A percentile compares a stretch with the other conserved stretches of the same genome.
These are phyloP conservation scores for Staurois parvus DNA, from an alignment of 2,797 vertebrate genomes.

Conservation along the genomic window DNA sequence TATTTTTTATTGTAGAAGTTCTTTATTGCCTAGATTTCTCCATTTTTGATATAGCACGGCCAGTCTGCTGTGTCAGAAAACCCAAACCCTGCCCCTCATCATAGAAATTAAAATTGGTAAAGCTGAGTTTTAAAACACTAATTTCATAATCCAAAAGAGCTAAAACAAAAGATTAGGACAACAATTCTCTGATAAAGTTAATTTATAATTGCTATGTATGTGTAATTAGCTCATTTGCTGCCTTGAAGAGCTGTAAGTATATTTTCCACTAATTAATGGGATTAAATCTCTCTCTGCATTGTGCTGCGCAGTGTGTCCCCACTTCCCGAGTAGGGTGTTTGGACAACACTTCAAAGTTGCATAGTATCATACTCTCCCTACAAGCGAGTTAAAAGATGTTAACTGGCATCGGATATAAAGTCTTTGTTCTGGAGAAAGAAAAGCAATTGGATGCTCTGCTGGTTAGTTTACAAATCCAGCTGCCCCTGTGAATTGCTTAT, in stretches of 20 bases:
- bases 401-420: conserved; percentile 47
- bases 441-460: conserved; percentile 52
- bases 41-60: no score
- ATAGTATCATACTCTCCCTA: conserved; percentile 33
- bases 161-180: background rate
- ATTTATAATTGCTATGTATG: background rate
- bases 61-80: no score
- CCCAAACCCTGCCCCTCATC: no score
- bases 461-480: conserved; percentile 58
- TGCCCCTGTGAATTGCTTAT: conserved; percentile 78
- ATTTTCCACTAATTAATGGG: conserved; percentile 33
- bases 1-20: no score
- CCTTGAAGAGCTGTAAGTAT: background rate
- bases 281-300: conserved; percentile 2
- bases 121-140: no score
- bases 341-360: conserved; percentile 35
- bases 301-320: background rate
- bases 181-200: background rate
- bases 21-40: no score
- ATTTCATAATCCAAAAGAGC: background rate
- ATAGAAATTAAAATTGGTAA: no score
- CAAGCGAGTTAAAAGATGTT: conserved; percentile 28
- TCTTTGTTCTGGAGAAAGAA: conserved; percentile 40
- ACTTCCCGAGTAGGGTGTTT: conserved; percentile 9
- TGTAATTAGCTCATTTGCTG: conserved; percentile 6